A percentile compares a stretch with the other conserved stretches of the same genome.
Evolutionary conservation across 2,888 invertebrate genomes (phyloP).

Genomic region (Rhagonycha fulva): DNA sequence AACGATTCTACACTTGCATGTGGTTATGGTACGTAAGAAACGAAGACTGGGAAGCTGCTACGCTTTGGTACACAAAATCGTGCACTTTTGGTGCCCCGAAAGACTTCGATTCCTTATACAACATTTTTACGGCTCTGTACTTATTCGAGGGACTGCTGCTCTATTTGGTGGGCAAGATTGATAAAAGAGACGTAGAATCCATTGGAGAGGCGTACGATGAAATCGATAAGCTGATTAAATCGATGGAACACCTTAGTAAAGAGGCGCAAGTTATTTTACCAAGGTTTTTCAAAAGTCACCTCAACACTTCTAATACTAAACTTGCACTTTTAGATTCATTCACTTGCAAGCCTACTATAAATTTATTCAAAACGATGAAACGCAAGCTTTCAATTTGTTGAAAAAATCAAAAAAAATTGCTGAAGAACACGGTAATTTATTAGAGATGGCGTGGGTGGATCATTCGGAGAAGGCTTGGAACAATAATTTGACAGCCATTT

Average conservation of each 20-base stretch:
- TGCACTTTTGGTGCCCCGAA: conserved; percentile 44
- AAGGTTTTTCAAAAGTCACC: conserved; percentile 46
- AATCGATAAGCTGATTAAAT: conserved; percentile 44
- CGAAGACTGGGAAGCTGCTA: conserved; percentile 62
- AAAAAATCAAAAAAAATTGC: conserved; percentile 53
- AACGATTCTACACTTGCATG: conserved; percentile 61
- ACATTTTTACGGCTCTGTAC: conserved; percentile 58
- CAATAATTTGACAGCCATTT: conserved; percentile 53
- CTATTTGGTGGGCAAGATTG: conserved; percentile 54
- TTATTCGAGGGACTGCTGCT: conserved; percentile 62
- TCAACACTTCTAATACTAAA: conserved; percentile 43
- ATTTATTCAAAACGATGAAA: conserved; percentile 56
- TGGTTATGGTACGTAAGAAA: conserved; percentile 66
- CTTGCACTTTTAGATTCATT: conserved; percentile 53
- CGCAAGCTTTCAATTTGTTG: conserved; percentile 51
- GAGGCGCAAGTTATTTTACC: conserved; percentile 44
- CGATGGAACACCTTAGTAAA: conserved; percentile 41
- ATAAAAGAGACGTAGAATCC: conserved; percentile 42
- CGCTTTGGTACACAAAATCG: conserved; percentile 60
- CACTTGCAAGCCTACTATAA: conserved; percentile 61
- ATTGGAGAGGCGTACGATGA: conserved; percentile 41
- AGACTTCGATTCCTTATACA: conserved; percentile 47
- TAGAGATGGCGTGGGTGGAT: conserved; percentile 57
- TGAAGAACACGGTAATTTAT: conserved; percentile 50
- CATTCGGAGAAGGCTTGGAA: conserved; percentile 63